Conservation (phyloP, 2,113 vertebrate species). For the Pithys albifrons region DNA sequence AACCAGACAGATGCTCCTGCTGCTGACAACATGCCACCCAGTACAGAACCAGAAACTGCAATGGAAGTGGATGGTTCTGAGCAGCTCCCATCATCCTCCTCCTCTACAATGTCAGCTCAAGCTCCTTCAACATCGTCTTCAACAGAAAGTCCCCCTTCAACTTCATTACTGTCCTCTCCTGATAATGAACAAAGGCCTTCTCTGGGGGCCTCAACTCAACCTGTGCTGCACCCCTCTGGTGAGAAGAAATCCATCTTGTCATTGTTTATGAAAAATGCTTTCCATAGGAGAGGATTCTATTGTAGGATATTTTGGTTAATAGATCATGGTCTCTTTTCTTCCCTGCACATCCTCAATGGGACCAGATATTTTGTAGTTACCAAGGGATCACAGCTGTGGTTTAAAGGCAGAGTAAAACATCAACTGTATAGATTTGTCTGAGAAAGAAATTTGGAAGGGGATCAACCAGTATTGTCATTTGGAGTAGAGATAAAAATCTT, state of each 20-base stretch:
- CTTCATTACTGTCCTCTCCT: slow-evolving; percentile 80
- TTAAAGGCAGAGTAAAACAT: neutral
- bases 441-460: neutral
- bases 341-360: neutral
- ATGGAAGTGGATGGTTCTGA: slow-evolving; percentile 79
- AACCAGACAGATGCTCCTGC: slow-evolving; percentile 76
- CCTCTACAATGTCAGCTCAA: slow-evolving; percentile 78
- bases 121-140: slow-evolving; percentile 80
- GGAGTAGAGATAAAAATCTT: neutral
- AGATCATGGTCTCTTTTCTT: neutral
- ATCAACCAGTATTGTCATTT: neutral
- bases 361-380: neutral
- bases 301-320: neutral
- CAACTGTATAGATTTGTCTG: neutral
- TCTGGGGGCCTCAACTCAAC: slow-evolving; percentile 66
- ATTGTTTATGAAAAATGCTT: neutral
- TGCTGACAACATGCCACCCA: slow-evolving; percentile 48
- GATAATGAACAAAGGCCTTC: slow-evolving; percentile 81
- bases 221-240: slow-evolving; percentile 76
- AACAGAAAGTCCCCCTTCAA: slow-evolving; percentile 78
- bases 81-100: slow-evolving; percentile 75
- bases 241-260: slow-evolving; percentile 63
- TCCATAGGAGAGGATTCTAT: neutral
- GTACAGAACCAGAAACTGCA: slow-evolving; percentile 71
- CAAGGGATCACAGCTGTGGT: neutral